Conservation (phyloP, 2,797 vertebrate genomes). For the Thalassophryne amazonica region DNA sequence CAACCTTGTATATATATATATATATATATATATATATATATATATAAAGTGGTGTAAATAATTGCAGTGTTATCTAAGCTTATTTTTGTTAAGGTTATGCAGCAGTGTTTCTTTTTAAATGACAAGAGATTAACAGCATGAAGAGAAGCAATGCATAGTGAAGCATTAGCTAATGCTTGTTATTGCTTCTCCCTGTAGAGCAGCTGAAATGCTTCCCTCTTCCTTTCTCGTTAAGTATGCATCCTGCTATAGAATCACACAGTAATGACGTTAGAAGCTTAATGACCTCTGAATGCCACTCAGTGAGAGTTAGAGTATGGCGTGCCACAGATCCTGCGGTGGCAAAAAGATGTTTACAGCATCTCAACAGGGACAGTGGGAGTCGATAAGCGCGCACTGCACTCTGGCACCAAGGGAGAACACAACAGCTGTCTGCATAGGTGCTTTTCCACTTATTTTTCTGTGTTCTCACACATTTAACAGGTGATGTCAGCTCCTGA, state of each 20-base stretch:
- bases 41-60: too few relatives aligned
- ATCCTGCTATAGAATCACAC: slow-evolving; percentile 3
- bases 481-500: slow-evolving; percentile 47
- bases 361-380: slow-evolving; percentile 29
- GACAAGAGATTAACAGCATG: background rate
- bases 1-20: too few relatives aligned
- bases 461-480: slow-evolving; percentile 12
- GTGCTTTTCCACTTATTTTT: slow-evolving; percentile 19
- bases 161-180: background rate
- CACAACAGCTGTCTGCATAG: slow-evolving; percentile 39
- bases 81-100: too few relatives aligned
- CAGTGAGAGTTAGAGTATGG: slow-evolving; percentile 23
- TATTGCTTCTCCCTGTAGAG: background rate
- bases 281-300: slow-evolving; percentile 46
- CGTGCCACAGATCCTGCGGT: slow-evolving; percentile 56
- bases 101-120: too few relatives aligned
- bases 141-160: background rate
- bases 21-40: too few relatives aligned
- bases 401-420: slow-evolving; percentile 24
- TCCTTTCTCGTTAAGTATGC: background rate
- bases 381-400: slow-evolving; percentile 33
- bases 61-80: too few relatives aligned
- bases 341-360: slow-evolving; percentile 63
- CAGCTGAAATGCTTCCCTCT: background rate
- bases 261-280: slow-evolving; percentile 21